Evolutionary conservation across 2,797 vertebrate genomes (phyloP), one percentile per base, ranked within the genome.

Genomic region (Acestrorhynchus altus): DNA sequence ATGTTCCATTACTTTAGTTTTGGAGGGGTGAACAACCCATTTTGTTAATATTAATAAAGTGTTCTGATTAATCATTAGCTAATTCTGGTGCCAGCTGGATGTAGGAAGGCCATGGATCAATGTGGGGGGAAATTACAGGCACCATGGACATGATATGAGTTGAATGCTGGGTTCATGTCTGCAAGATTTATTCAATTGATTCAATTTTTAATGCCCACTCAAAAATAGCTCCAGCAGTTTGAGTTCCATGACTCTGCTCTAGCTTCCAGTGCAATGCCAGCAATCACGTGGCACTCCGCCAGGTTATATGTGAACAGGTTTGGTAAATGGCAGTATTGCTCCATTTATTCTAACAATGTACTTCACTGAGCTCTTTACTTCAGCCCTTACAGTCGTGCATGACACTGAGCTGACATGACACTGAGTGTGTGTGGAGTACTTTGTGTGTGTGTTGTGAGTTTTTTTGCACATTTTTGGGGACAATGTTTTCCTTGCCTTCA

Each of bases 171-270:
- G 28, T 78, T 81, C 75, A 74, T 60, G 68, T 63, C 74, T 78
- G 76, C 42, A 69, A 83, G 72, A 83, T 81, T 76, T 76, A 83
- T 83, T 83, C 80, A 76, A 73, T 76, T 73, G 79, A 81, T 83
- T 76, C 61, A 67, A 83, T 63, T 83, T 83, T 78, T 80, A 81
- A 81, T 78, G 54, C 47, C 44, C 40, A 20, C 51, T 78, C 63
- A n/a, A 64, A 81, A 83, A 83, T 81, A 81, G 79, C 82, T 26
- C 31, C 13, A 54, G 56, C 57, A 11, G 61, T 39, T 54, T 72
- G 57, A 67, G 71, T 44, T 65, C 0, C 44, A 35, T 4, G 12
- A 24, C 22, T 63, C 56, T 72, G 54, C 20, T 18, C 20, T 49
- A 40, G 2, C 31, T 49, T 69, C 22, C 26, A 57, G n/a, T 67